Evolutionary conservation across 2,888 invertebrate species (phyloP), one percentile per base, ranked within the genome.

Genomic region (Archips crataeganus): DNA sequence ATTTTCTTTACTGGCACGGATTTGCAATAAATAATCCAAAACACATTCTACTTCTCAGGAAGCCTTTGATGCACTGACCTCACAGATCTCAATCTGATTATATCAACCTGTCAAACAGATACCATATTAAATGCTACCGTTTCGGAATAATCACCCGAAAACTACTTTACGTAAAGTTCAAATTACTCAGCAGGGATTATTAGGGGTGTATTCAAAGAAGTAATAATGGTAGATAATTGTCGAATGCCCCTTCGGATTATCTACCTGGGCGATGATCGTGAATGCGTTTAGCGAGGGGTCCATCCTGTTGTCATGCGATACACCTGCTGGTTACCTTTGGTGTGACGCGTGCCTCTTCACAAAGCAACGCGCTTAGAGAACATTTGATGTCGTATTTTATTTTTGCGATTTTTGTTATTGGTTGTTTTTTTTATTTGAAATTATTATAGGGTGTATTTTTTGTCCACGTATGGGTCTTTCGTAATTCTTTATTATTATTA

Each of bases 241-340:
- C 77, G 79, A 32, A 79, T 87, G 86, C 90, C 91, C 90, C 86
- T 79, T 78, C 79, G 87, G 91, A 92, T 94, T 91, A 93, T 90
- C 87, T 89, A 94, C 93, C 93, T 94, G 94, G 90, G 80, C 79
- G 91, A 81, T 84, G 81, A 76, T 78, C 79, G 80, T 86, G 82
- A 89, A 87, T 90, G 84, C 71, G 49, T 32, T 57, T 80, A 77
- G 79, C 81, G 80, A 82, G 74, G 74, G 74, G 74, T 62, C 68
- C 59, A 73, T 75, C 67, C 73, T 61, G 71, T 75, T 69, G 76
- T 76, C 80, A 82, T 82, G 81, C 73, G 79, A 72, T 79, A 81
- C 88, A 91, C 89, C 88, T 91, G 87, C 81, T 90, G 91, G 88
- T 81, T 92, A 90, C 91, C 88, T 94, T 86, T 90, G 88, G 85